Conservation (phyloP, 2,113 vertebrate species). For the Mungos mungo region DNA sequence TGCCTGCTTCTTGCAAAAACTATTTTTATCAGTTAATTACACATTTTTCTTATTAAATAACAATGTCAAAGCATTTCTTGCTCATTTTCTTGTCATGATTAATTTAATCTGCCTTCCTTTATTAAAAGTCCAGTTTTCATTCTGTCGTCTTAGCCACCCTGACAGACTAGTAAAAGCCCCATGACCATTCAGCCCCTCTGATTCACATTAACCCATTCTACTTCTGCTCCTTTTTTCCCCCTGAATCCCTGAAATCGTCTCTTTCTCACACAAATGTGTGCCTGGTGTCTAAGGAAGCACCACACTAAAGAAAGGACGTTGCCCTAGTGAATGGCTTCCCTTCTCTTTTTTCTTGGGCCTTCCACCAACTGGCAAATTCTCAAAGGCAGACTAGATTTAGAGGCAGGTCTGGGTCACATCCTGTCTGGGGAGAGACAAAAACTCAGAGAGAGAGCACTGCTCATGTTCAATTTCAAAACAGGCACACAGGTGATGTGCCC, state of each 20-base stretch:
- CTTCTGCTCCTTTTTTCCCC: not conserved
- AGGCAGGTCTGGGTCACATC: not conserved
- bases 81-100: constrained; percentile 85
- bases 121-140: constrained; percentile 81
- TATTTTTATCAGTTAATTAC: constrained; percentile 84
- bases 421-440: not conserved
- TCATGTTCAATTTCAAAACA: not conserved
- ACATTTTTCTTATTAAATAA: constrained; percentile 79
- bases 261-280: not conserved
- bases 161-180: constrained; percentile 68
- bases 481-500: rapidly evolving
- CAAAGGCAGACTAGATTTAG: not conserved
- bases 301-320: not conserved
- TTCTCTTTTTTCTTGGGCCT: not conserved
- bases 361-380: not conserved
- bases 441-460: not conserved
- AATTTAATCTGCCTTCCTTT: constrained; percentile 84
- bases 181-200: constrained; percentile 53
- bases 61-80: constrained; percentile 77
- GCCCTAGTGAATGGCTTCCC: not conserved
- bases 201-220: constrained; percentile 77
- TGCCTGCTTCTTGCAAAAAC: constrained; percentile 80
- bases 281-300: not conserved
- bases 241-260: not conserved
- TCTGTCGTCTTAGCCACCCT: constrained; percentile 75